phyloP scores from a whole-genome alignment of 2,797 vertebrate genomes.

The Distichodus sexfasciatus region DNA sequence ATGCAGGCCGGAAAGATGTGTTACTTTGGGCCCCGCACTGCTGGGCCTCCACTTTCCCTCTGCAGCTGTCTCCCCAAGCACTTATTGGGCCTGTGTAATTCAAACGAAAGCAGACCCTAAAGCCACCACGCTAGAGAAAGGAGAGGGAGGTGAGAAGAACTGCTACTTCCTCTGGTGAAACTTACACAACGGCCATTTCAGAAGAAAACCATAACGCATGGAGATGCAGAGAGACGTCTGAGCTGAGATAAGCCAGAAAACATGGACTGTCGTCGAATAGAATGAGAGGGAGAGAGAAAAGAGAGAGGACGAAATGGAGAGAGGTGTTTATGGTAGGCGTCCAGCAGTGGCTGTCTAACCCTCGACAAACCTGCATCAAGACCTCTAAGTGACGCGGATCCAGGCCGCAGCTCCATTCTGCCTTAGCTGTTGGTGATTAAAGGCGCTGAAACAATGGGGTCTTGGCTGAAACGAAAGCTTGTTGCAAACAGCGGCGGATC shows the following conservation, averaged over 20 bases:
- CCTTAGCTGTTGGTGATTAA: slow-evolving; percentile 97
- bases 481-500: slow-evolving; percentile 69
- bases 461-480: slow-evolving; percentile 83
- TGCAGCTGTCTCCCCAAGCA: slow-evolving; percentile 80
- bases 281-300: no score
- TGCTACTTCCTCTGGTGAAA: slow-evolving; percentile 49
- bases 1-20: slow-evolving; percentile 62
- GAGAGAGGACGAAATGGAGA: slow-evolving; percentile 61
- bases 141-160: slow-evolving; percentile 29
- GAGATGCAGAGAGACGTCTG: neutral
- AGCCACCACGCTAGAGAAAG: slow-evolving; percentile 25
- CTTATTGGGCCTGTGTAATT: slow-evolving; percentile 75
- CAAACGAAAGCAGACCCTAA: slow-evolving; percentile 29
- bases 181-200: slow-evolving; percentile 38
- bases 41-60: slow-evolving; percentile 67
- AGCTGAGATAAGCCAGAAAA: slow-evolving; percentile 17
- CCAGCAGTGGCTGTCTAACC: slow-evolving; percentile 72
- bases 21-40: slow-evolving; percentile 63
- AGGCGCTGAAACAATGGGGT: slow-evolving; percentile 79
- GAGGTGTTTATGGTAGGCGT: slow-evolving; percentile 59
- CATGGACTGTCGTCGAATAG: neutral
- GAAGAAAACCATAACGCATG: slow-evolving; percentile 19
- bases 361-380: slow-evolving; percentile 78
- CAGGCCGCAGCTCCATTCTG: slow-evolving; percentile 88
- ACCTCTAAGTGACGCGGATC: slow-evolving; percentile 97